These are phyloP conservation scores for Sminthurinus aureus DNA, from an alignment of 2,888 invertebrate species.

Conservation along the genomic window DNA sequence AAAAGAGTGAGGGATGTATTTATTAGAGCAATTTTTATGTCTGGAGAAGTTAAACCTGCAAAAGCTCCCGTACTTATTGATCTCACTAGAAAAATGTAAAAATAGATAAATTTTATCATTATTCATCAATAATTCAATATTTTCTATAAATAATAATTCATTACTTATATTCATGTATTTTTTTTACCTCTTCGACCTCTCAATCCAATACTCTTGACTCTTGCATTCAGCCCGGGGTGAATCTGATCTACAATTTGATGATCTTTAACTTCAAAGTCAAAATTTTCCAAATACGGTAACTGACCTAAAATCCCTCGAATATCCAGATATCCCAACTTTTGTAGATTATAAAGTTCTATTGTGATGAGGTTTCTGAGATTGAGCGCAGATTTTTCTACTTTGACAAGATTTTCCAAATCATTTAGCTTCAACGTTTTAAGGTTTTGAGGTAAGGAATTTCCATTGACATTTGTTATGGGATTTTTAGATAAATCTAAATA, in stretches of 20 bases:
- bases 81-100: not conserved
- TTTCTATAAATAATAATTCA: too few relatives aligned
- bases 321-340: slow-evolving; percentile 75
- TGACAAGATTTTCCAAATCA: slow-evolving; percentile 73
- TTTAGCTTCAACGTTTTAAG: slow-evolving; percentile 71
- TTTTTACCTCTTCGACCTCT: slow-evolving; percentile 51
- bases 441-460: slow-evolving; percentile 75
- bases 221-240: slow-evolving; percentile 66
- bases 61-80: not conserved
- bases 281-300: slow-evolving; percentile 74
- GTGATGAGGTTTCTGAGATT: slow-evolving; percentile 75
- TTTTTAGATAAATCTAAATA: slow-evolving; percentile 82
- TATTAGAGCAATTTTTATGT: slow-evolving; percentile 75
- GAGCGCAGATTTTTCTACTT: slow-evolving; percentile 84
- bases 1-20: slow-evolving; percentile 81
- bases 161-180: too few relatives aligned
- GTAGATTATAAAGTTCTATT: slow-evolving; percentile 77
- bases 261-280: slow-evolving; percentile 89
- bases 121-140: too few relatives aligned
- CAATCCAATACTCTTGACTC: slow-evolving; percentile 56
- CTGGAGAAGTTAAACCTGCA: slow-evolving; percentile 70
- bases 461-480: slow-evolving; percentile 78
- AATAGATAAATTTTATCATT: too few relatives aligned
- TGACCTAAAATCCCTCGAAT: slow-evolving; percentile 83
- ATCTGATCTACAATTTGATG: slow-evolving; percentile 75